Percentiles rank a stretch among this genome's conserved stretches.
Evolutionary conservation across 2,888 invertebrate genomes (phyloP).

Genomic region (Brachyptera risi): DNA sequence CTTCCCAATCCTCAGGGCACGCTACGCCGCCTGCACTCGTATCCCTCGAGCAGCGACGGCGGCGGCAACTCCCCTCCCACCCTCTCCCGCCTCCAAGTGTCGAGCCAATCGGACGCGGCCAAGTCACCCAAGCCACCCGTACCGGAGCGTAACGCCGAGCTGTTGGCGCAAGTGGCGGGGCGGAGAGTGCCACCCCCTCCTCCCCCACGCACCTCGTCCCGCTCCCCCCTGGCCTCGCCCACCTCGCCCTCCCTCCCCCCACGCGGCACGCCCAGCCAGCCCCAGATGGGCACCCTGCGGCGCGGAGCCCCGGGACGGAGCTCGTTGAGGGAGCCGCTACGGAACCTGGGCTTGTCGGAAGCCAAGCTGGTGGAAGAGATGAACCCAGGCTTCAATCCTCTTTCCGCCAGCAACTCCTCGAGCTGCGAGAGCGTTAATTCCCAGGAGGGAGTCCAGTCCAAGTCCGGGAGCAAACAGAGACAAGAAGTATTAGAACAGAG

Average conservation of each 20-base stretch:
- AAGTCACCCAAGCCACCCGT: slow-evolving; percentile 64
- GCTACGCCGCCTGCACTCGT: slow-evolving; percentile 73
- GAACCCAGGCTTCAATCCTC: slow-evolving; percentile 39
- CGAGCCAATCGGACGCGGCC: slow-evolving; percentile 37
- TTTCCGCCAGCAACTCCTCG: slow-evolving; percentile 61
- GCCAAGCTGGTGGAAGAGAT: slow-evolving; percentile 24
- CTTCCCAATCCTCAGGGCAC: slow-evolving; percentile 42
- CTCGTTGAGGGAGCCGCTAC: slow-evolving; percentile 46
- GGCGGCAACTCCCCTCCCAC: slow-evolving; percentile 74
- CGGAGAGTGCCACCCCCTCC: slow-evolving; percentile 85
- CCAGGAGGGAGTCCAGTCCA: slow-evolving; percentile 54
- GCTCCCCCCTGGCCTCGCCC: slow-evolving; percentile 82
- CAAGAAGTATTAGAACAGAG: slow-evolving; percentile 79
- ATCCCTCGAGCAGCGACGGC: slow-evolving; percentile 75
- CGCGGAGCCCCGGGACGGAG: slow-evolving; percentile 44
- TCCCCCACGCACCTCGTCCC: slow-evolving; percentile 85
- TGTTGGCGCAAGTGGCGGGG: slow-evolving; percentile 65
- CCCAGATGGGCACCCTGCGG: slow-evolving; percentile 39
- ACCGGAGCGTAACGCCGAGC: slow-evolving; percentile 75
- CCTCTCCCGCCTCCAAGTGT: slow-evolving; percentile 46
- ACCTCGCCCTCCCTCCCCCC: slow-evolving; percentile 67
- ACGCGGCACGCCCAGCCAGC: slow-evolving; percentile 40
- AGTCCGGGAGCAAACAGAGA: slow-evolving; percentile 46
- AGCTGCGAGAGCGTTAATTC: slow-evolving; percentile 74
- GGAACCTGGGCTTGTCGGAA: slow-evolving; percentile 42